Base-by-base conservation (phyloP, 2,888 invertebrate genomes). In the Oxycera nigricornis region DNA sequence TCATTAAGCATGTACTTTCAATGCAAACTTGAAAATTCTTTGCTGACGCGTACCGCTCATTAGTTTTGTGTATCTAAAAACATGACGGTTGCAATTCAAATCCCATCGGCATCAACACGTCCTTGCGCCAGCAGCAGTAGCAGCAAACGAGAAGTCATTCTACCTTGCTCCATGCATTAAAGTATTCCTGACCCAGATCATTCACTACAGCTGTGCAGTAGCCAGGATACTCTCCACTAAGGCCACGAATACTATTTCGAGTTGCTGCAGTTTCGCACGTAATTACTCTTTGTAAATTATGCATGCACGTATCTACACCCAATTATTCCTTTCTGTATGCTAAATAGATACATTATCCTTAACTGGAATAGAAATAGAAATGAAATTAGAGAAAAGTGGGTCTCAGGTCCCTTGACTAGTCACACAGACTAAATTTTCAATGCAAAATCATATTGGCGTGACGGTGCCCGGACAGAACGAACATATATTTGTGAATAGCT, bases 221-320 rank as follows among this genome's bases (percentile, higher is more conserved):
- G 3, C 14, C n/a, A 46, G n/a, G 17, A 46, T 17, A 46, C 4
- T 7, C 14, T n/a, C 46, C 46, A n/a, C n/a, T 14, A 46, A 14
- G 35, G 35, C 6, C 35, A 35, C 35, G 6, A 35, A 11, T 6
- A 11, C 46, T 46, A 14, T 46, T 2, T 46, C 14, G 6, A 14
- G 46, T 11, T 3, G 24, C 24, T 22, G 55, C 55, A 22, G 24
- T 55, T 55, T 24, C 22, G 1, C 24, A 55, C 62, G 35, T 35
- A 62, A 62, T 62, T 62, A 62, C 62, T 26, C 62, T 62, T 59
- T 59, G 62, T 62, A 22, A 39, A 62, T 62, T 62, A 35, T 35
- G 31, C 35, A 31, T 35, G 35, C 62, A 31, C 35, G 62, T 26
- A 62, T 62, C 62, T 62, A 62, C 62, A 62, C 31, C 35, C 62